Evolutionary conservation across 1,140 invertebrate genomes (phyloP).

Genomic region (Ceratosolen solmsi): DNA sequence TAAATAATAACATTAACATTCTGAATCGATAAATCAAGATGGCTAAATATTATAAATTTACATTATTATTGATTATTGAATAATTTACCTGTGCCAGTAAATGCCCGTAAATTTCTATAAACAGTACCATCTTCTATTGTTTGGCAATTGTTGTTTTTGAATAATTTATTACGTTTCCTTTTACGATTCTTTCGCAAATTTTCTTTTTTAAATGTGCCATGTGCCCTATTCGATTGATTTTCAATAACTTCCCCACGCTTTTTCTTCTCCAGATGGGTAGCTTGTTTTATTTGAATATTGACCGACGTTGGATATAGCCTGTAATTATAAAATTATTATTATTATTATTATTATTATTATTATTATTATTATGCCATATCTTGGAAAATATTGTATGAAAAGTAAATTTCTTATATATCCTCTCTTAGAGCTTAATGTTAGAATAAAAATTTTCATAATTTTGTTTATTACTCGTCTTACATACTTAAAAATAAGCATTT

Average conservation of each 20-base stretch:
- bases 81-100: slow-evolving; percentile 63
- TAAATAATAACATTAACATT: no score
- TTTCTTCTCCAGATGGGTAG: slow-evolving; percentile 78
- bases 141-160: slow-evolving; percentile 25
- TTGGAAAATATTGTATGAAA: no score
- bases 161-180: slow-evolving; percentile 52
- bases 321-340: neutral
- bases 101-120: slow-evolving; percentile 63
- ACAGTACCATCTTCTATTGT: slow-evolving; percentile 26
- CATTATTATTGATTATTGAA: neutral
- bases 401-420: no score
- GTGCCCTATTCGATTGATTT: slow-evolving; percentile 59
- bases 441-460: no score
- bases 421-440: no score
- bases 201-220: slow-evolving; percentile 52
- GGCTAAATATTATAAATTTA: neutral
- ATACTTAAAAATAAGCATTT: no score
- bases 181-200: slow-evolving; percentile 21
- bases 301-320: slow-evolving; percentile 80
- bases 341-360: no score
- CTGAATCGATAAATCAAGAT: no score
- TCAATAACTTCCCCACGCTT: slow-evolving; percentile 80
- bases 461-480: no score
- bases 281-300: slow-evolving; percentile 80
- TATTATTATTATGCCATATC: no score